phyloP scores from a whole-genome alignment of 2,113 vertebrate species.

The Gymnocephalus cernua region DNA sequence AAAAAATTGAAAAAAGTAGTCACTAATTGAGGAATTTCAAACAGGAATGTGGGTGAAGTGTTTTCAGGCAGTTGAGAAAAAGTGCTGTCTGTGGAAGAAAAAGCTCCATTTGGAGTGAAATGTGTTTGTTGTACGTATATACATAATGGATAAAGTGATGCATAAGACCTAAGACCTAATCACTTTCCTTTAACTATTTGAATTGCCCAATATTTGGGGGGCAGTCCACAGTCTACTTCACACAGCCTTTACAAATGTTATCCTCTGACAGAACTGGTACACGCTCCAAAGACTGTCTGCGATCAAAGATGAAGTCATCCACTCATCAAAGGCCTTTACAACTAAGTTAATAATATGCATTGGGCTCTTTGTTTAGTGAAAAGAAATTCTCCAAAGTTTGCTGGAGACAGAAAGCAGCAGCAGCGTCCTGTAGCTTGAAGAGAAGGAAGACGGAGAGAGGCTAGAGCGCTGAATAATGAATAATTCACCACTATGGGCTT shows the following conservation, averaged over 20 bases:
- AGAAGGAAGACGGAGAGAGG: conserved; percentile 51
- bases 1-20: no score
- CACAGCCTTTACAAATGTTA: conserved; percentile 11
- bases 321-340: conserved; percentile 13
- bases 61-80: no score
- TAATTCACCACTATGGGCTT: conserved; percentile 81
- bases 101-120: no score
- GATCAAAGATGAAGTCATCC: conserved; percentile 3
- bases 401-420: conserved; percentile 8
- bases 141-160: background rate
- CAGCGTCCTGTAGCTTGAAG: conserved; percentile 42
- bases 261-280: conserved; percentile 45
- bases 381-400: conserved; percentile 16
- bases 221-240: background rate
- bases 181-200: background rate
- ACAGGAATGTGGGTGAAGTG: no score
- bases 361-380: conserved; percentile 27
- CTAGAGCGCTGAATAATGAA: conserved; percentile 70
- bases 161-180: background rate
- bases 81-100: no score
- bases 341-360: conserved; percentile 21
- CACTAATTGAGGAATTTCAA: no score
- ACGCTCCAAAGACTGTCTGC: conserved; percentile 11
- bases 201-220: background rate
- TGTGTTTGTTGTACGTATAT: no score